Evolutionary conservation across 2,888 invertebrate genomes (phyloP), one percentile per base, ranked within the genome.

Genomic region (Chymomyza fuscimana): DNA sequence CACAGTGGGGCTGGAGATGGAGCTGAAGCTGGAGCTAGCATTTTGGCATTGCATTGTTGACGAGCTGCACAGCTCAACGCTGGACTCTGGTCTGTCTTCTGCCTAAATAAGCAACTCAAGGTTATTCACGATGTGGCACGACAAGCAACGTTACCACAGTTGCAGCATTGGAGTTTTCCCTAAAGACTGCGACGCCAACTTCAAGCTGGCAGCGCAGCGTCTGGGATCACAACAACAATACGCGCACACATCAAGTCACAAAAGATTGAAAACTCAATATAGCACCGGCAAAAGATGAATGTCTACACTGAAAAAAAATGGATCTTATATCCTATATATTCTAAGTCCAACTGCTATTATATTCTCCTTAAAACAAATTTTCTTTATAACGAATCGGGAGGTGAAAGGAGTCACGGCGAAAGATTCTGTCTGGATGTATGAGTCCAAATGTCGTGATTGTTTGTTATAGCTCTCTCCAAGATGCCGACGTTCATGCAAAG

Each of bases 261-360:
- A 85, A 77, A 87, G 88, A 86, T 87, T 87, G 89, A 87, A 88
- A 89, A 89, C 87, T 89, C 89, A 89, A 89, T 89, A 88, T 86
- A 87, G 84, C 88, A 89, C 87, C 83, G 83, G 66, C 60, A 52
- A 62, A 61, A 67, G 60, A 52, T n/a, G 54, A 46, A 36, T 36
- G 58, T 12, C 56, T 69, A 69, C 76, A 78, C 73, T 73, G 73
- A 76, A 69, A 63, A 66, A 67, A 68, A 29, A 50, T 1, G 32
- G 0, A 32, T 5, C 32, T 32, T 32, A 5, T 32, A 32, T 32
- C 9, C 32, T 32, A 7, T 1, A 32, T 7, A 7, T 9, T 32
- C 7, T 1, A 4, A 7, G 32, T 32, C 32, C 2, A 22, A 22
- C 22, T 22, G 3, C 3, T 22, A 2, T 22, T 22, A 3, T 22